Evolutionary conservation across 2,113 vertebrate genomes (phyloP).

Genomic region (Glaucomys volans): DNA sequence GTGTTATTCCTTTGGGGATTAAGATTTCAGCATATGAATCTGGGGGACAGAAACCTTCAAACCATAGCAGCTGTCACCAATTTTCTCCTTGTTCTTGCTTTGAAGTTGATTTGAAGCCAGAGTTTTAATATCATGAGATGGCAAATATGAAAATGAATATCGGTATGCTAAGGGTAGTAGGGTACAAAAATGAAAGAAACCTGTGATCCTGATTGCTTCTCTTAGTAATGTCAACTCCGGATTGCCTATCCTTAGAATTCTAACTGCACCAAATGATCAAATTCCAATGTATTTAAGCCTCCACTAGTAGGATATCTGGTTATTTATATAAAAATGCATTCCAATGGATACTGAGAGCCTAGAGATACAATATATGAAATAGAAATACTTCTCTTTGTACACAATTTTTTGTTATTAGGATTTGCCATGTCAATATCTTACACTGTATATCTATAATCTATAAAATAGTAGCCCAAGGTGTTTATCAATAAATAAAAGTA

Average conservation of each 20-base stretch:
- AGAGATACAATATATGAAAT: background rate
- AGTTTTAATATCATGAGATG: background rate
- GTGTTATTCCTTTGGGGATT: background rate
- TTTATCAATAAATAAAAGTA: background rate
- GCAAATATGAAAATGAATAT: background rate
- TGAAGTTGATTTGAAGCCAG: background rate
- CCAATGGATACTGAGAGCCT: background rate
- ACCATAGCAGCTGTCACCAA: no score
- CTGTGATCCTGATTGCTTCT: background rate
- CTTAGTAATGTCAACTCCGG: background rate
- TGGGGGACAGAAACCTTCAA: background rate
- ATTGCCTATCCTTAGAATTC: background rate
- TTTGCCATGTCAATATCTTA: background rate
- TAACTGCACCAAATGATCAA: background rate
- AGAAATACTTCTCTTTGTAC: background rate
- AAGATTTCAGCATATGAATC: background rate
- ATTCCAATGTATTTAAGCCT: background rate
- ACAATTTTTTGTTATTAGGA: background rate
- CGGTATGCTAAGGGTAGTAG: background rate
- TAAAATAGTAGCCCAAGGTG: conserved; percentile 10
- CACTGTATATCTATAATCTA: background rate
- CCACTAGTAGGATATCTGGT: background rate
- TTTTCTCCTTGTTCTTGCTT: background rate
- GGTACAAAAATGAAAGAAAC: background rate
- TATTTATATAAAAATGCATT: conserved; percentile 3